These are phyloP conservation scores for Elmis aenea DNA, from an alignment of 2,888 invertebrate species.

Conservation along the genomic window DNA sequence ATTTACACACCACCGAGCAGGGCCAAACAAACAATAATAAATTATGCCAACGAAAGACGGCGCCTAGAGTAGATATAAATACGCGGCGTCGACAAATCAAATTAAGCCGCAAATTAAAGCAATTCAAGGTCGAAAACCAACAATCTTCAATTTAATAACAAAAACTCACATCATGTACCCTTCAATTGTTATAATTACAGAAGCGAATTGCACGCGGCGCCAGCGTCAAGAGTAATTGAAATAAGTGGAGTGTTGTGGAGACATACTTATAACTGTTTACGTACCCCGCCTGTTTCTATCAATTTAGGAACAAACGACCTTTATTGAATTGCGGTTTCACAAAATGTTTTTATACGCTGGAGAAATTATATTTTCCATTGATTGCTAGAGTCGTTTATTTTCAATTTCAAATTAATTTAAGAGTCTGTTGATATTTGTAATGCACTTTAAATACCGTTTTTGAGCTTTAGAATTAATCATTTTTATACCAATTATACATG, in stretches of 20 bases:
- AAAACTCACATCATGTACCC: conserved; percentile 32
- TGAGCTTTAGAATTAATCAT: too few relatives aligned
- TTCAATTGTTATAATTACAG: conserved; percentile 32
- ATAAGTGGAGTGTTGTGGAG: conserved; percentile 17
- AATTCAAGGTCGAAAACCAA: conserved; percentile 29
- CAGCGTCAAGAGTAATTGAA: conserved; percentile 21
- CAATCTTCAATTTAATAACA: conserved; percentile 33
- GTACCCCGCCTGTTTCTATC: neutral
- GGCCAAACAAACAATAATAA: too few relatives aligned
- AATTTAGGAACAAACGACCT: neutral
- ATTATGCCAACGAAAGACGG: too few relatives aligned
- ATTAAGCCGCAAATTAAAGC: conserved; percentile 30
- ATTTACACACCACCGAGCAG: too few relatives aligned
- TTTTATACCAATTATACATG: too few relatives aligned
- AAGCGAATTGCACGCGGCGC: conserved; percentile 17
- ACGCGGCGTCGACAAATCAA: conserved; percentile 28
- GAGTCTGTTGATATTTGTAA: too few relatives aligned
- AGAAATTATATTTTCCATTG: too few relatives aligned
- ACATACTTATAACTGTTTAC: neutral
- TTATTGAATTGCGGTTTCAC: neutral
- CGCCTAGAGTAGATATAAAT: too few relatives aligned
- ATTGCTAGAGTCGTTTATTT: too few relatives aligned
- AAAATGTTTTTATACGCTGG: too few relatives aligned
- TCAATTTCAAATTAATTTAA: too few relatives aligned
- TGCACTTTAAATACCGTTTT: too few relatives aligned